Evolutionary conservation across 2,888 invertebrate species (phyloP).

Genomic region (Oxyteleia sp.): DNA sequence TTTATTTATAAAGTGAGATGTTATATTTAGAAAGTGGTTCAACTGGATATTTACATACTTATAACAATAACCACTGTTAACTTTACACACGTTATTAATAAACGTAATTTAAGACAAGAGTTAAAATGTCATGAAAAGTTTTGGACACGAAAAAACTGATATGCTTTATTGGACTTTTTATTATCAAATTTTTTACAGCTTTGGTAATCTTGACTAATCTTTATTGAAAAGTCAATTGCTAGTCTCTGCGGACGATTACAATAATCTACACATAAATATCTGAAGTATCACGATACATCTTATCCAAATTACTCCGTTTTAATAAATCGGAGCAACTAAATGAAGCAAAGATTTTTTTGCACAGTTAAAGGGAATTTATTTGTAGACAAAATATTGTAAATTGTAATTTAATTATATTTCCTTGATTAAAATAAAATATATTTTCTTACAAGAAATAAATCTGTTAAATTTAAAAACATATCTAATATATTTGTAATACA

Average conservation of each 20-base stretch:
- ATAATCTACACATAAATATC: slow-evolving; percentile 9
- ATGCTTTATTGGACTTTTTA: neutral
- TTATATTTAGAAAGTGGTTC: too few species aligned
- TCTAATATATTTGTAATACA: too few species aligned
- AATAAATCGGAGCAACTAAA: neutral
- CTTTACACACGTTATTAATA: slow-evolving; percentile 67
- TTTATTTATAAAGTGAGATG: too few species aligned
- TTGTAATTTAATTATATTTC: too few species aligned
- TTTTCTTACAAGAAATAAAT: too few species aligned
- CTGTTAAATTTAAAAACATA: too few species aligned
- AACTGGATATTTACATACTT: too few species aligned
- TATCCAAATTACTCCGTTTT: slow-evolving; percentile 12
- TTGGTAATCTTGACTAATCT: slow-evolving; percentile 25
- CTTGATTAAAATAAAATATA: too few species aligned
- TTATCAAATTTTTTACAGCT: slow-evolving; percentile 16
- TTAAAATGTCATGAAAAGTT: neutral
- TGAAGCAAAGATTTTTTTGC: neutral
- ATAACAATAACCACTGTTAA: slow-evolving; percentile 37
- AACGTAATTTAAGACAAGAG: neutral
- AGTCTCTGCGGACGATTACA: slow-evolving; percentile 13
- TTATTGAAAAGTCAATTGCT: slow-evolving; percentile 43
- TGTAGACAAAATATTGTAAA: too few species aligned
- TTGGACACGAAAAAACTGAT: neutral
- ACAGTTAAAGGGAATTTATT: too few species aligned
- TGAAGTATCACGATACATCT: slow-evolving; percentile 21